Conservation (phyloP, 2,113 vertebrate genomes). For the Carassius gibelio region DNA sequence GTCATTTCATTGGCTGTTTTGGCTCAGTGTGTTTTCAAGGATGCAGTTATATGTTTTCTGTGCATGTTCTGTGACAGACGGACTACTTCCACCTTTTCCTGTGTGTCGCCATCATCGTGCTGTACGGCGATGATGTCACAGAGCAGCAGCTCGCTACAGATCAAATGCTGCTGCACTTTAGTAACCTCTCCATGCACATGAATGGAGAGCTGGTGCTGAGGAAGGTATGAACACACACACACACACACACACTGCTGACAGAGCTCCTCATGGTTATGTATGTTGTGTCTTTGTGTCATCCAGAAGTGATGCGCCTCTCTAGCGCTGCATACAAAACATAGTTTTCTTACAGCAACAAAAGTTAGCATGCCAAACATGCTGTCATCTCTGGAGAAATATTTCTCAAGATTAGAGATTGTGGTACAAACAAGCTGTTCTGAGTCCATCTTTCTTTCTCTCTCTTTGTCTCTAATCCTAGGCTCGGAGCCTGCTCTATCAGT, state of each 20-base stretch:
- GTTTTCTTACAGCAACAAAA: neutral
- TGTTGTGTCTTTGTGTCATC: conserved; percentile 60
- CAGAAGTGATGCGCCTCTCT: conserved; percentile 34
- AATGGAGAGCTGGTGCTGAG: conserved; percentile 94
- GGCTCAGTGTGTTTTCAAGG: neutral
- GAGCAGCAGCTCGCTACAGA: conserved; percentile 92
- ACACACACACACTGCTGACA: conserved; percentile 18
- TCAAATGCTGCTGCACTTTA: conserved; percentile 97
- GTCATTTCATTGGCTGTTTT: neutral
- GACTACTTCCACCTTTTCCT: conserved; percentile 99
- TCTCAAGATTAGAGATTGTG: neutral
- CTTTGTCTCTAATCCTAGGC: conserved; percentile 76
- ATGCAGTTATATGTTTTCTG: neutral
- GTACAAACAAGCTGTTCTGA: conserved; percentile 4
- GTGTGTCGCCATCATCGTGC: conserved; percentile 93
- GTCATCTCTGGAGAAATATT: neutral
- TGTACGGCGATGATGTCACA: conserved; percentile 93
- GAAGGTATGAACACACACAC: conserved; percentile 78
- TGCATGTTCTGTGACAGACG: conserved; percentile 74
- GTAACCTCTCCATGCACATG: conserved; percentile 98
- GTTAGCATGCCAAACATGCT: neutral
- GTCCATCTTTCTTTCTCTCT: neutral
- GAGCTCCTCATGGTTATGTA: conserved; percentile 71
- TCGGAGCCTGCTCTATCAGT: conserved; percentile 94
- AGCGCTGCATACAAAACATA: conserved; percentile 18